Conservation (phyloP, 1,140 invertebrate genomes). For the Trinorchestia longiramus region DNA sequence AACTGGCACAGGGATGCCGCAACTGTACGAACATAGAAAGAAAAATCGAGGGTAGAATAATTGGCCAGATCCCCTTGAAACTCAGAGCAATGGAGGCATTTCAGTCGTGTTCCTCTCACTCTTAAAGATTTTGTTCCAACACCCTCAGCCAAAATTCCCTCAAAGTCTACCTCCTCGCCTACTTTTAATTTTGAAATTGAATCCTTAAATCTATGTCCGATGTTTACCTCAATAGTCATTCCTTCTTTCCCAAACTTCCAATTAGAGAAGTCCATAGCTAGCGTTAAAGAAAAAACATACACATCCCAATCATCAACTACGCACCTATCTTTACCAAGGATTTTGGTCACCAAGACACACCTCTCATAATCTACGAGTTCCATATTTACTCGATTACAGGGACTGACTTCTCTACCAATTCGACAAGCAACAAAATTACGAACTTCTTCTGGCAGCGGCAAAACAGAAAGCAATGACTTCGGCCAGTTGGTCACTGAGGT, state of each 20-base stretch:
- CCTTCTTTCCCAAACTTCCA: constrained; percentile 60
- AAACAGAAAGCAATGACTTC: constrained; percentile 1
- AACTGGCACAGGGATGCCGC: neutral
- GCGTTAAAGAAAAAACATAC: constrained; percentile 56
- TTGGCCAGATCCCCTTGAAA: neutral
- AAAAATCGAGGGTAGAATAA: neutral
- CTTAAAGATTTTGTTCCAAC: constrained; percentile 52
- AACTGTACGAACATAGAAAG: neutral
- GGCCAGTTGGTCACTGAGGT: constrained; percentile 55
- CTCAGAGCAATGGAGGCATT: neutral
- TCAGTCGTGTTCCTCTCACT: neutral
- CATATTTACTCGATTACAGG: neutral
- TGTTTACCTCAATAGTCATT: constrained; percentile 31
- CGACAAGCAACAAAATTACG: constrained; percentile 41
- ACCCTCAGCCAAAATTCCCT: constrained; percentile 56
- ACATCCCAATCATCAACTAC: constrained; percentile 60
- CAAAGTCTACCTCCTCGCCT: constrained; percentile 60
- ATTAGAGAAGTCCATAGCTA: constrained; percentile 57
- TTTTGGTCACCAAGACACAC: constrained; percentile 56
- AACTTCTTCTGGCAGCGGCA: constrained; percentile 55
- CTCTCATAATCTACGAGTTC: constrained; percentile 41
- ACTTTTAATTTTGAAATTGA: constrained; percentile 51
- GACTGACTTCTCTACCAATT: neutral
- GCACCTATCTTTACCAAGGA: constrained; percentile 56
- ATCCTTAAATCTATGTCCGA: constrained; percentile 56